These are phyloP conservation scores for Aporophyla lueneburgensis DNA, from an alignment of 2,888 invertebrate species.

Conservation along the genomic window DNA sequence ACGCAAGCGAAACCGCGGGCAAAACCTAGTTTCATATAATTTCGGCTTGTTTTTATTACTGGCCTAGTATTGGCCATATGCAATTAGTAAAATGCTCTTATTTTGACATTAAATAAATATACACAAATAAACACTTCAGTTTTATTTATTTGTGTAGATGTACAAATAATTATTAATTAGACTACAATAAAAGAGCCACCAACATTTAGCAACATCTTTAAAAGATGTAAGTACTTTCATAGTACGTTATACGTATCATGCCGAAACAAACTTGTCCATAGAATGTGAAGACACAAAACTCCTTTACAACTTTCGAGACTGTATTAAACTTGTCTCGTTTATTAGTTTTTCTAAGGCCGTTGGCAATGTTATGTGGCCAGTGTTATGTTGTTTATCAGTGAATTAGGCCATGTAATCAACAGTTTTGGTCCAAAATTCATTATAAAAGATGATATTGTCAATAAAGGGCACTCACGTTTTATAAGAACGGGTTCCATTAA, in stretches of 20 bases:
- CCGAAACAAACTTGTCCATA: slow-evolving; percentile 33
- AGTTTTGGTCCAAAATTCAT: slow-evolving; percentile 18
- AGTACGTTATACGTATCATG: not conserved
- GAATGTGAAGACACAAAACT: slow-evolving; percentile 21
- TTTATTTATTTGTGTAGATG: no score
- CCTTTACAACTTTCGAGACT: slow-evolving; percentile 46
- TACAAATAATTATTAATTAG: no score
- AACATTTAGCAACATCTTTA: not conserved
- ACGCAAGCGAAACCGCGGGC: no score
- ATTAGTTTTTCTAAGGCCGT: slow-evolving; percentile 43
- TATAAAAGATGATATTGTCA: slow-evolving; percentile 1
- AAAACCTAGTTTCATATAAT: no score
- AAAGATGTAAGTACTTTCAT: not conserved
- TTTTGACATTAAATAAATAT: no score
- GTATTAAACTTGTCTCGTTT: slow-evolving; percentile 50
- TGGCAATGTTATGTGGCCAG: slow-evolving; percentile 19
- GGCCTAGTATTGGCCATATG: no score
- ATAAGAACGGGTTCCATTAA: slow-evolving; percentile 7
- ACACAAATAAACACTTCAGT: no score
- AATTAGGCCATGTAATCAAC: slow-evolving; percentile 20
- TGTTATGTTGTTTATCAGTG: slow-evolving; percentile 22
- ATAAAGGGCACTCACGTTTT: not conserved
- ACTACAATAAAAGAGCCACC: no score
- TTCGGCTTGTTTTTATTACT: no score
- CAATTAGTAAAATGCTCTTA: no score